Evolutionary conservation across 2,888 invertebrate species (phyloP).

Genomic region (Toxonevra muliebris): DNA sequence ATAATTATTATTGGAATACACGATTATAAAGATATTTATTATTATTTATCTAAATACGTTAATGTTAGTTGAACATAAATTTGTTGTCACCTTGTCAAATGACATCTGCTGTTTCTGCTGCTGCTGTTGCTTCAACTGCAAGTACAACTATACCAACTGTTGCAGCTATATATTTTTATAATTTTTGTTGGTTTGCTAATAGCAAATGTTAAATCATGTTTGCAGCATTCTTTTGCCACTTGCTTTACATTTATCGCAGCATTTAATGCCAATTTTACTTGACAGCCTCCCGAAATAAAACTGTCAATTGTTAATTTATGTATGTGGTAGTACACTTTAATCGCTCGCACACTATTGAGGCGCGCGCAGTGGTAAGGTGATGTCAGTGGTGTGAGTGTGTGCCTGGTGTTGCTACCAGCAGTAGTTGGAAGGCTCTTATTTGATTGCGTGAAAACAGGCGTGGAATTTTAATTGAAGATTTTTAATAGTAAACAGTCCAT

Average conservation of each 20-base stretch:
- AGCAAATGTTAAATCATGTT: slow-evolving; percentile 33
- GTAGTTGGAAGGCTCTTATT: too few relatives aligned
- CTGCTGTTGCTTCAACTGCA: not conserved
- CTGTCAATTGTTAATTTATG: slow-evolving; percentile 26
- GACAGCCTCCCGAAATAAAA: slow-evolving; percentile 15
- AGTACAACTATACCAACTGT: too few relatives aligned
- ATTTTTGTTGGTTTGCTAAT: slow-evolving; percentile 7
- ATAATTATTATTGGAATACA: too few relatives aligned
- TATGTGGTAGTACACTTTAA: too few relatives aligned
- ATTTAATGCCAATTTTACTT: not conserved
- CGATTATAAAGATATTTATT: not conserved
- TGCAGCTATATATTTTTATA: too few relatives aligned
- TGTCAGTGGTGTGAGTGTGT: not conserved
- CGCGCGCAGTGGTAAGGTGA: not conserved
- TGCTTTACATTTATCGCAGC: slow-evolving; percentile 16
- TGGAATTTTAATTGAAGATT: too few relatives aligned
- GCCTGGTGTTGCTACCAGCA: not conserved
- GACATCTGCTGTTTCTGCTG: not conserved
- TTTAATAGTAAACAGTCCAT: too few relatives aligned
- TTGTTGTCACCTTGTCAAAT: not conserved
- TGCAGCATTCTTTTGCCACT: slow-evolving; percentile 29
- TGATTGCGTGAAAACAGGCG: too few relatives aligned
- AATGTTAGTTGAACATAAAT: not conserved
- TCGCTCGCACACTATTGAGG: slow-evolving; percentile 2
- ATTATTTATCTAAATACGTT: not conserved